These are phyloP conservation scores for Chironomus riparius DNA, from an alignment of 2,888 invertebrate genomes.

Conservation along the genomic window DNA sequence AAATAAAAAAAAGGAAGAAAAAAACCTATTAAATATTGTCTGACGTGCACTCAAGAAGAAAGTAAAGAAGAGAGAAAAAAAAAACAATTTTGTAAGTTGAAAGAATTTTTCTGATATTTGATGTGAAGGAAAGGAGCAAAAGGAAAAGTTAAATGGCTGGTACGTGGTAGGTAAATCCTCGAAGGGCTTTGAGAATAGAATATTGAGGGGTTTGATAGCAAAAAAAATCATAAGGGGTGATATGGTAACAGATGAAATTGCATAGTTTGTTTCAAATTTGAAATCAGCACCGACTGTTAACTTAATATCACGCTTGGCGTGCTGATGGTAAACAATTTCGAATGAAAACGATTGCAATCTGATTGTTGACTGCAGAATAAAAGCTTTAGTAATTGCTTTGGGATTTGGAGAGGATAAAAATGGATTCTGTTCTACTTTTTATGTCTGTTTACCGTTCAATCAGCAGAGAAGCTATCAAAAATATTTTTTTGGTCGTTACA, in stretches of 20 bases:
- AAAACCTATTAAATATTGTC: neutral
- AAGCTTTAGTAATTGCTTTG: slow-evolving; percentile 9
- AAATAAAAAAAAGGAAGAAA: neutral
- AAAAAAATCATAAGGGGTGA: neutral
- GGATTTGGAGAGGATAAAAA: slow-evolving; percentile 12
- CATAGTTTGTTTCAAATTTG: neutral
- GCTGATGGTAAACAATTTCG: neutral
- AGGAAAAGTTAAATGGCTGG: slow-evolving; percentile 17
- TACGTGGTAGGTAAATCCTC: slow-evolving; percentile 19
- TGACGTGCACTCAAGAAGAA: neutral
- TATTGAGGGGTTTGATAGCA: neutral
- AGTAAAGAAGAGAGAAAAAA: too few species aligned
- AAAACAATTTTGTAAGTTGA: neutral
- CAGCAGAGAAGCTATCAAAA: neutral
- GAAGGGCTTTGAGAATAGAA: neutral
- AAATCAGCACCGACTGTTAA: neutral
- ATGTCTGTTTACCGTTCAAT: neutral
- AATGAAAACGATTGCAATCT: neutral
- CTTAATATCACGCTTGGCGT: neutral
- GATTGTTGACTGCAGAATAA: neutral
- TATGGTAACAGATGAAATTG: neutral
- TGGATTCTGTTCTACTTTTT: neutral
- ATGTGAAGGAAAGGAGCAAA: neutral
- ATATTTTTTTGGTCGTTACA: too few species aligned
- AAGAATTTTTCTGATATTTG: neutral